Evolutionary conservation across 2,888 invertebrate genomes (phyloP).

Genomic region (Pachymerium ferrugineum): DNA sequence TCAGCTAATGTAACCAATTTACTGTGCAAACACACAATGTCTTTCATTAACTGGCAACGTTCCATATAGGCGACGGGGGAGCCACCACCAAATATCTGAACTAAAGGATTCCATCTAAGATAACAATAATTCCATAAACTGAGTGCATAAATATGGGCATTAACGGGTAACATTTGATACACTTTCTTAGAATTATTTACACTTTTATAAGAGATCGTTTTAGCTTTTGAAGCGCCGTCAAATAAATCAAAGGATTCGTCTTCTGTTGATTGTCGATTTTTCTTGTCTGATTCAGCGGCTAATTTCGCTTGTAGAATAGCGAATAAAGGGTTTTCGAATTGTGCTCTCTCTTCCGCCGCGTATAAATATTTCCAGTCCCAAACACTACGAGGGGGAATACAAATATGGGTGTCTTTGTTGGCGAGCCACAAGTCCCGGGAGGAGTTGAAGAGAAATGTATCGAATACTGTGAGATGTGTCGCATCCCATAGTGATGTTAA

Average conservation of each 20-base stretch:
- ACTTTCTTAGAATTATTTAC: constrained; percentile 41
- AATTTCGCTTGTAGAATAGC: constrained; percentile 41
- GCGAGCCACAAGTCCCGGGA: constrained; percentile 69
- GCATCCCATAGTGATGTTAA: constrained; percentile 89
- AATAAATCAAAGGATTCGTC: background rate
- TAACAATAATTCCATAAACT: constrained; percentile 85
- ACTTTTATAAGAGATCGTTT: background rate
- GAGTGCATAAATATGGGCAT: constrained; percentile 54
- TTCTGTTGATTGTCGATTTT: background rate
- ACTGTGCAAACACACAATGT: constrained; percentile 45
- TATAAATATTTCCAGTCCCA: constrained; percentile 93
- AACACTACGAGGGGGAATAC: constrained; percentile 64
- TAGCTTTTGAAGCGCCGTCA: background rate
- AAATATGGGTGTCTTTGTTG: constrained; percentile 53
- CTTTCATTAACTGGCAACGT: constrained; percentile 47
- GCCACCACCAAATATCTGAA: constrained; percentile 70
- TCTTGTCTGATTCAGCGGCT: background rate
- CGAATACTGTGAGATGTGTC: constrained; percentile 78
- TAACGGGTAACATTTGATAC: constrained; percentile 37
- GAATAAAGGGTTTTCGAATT: constrained; percentile 81
- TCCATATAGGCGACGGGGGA: constrained; percentile 47
- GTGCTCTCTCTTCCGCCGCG: constrained; percentile 67
- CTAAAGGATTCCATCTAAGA: constrained; percentile 77
- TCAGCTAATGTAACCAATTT: constrained; percentile 35
- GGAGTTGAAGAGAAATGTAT: constrained; percentile 87